A percentile compares a stretch with the other conserved stretches of the same genome.
Conservation (phyloP, 1,140 invertebrate species). For the Philotrypesis tridentata region DNA sequence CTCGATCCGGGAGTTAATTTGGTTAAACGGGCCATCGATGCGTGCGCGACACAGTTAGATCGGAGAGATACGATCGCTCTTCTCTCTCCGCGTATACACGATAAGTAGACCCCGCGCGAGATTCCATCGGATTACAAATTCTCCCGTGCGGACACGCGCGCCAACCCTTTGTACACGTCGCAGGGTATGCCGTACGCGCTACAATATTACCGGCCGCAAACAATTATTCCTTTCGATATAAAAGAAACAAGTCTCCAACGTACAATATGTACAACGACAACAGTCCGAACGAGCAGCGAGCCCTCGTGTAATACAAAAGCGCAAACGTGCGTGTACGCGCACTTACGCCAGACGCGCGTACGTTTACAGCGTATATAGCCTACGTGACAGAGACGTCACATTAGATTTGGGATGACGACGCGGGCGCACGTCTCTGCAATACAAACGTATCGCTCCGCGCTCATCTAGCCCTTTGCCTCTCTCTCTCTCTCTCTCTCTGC, state of each 20-base stretch:
- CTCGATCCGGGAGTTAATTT: too few relatives aligned
- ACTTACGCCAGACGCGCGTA: too few relatives aligned
- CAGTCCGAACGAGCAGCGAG: too few relatives aligned
- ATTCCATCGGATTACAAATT: neutral
- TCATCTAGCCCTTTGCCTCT: constrained; percentile 59
- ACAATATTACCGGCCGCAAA: neutral
- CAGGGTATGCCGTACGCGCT: too few relatives aligned
- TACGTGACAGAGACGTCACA: constrained; percentile 72
- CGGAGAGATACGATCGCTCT: neutral
- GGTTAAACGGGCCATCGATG: neutral
- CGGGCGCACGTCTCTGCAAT: constrained; percentile 64
- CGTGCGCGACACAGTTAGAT: neutral
- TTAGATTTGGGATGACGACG: constrained; percentile 61
- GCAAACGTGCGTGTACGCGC: too few relatives aligned
- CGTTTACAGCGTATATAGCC: neutral
- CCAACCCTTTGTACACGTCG: neutral
- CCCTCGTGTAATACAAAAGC: neutral
- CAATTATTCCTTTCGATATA: neutral
- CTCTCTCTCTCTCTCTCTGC: constrained; percentile 49
- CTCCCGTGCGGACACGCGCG: neutral
- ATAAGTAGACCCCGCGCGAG: too few relatives aligned
- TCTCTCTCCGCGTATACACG: neutral
- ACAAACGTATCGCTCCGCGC: constrained; percentile 69
- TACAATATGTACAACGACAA: neutral
- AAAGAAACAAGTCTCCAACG: neutral